Base-by-base conservation (phyloP, 1,140 invertebrate genomes). In the Drosophila pachea region DNA sequence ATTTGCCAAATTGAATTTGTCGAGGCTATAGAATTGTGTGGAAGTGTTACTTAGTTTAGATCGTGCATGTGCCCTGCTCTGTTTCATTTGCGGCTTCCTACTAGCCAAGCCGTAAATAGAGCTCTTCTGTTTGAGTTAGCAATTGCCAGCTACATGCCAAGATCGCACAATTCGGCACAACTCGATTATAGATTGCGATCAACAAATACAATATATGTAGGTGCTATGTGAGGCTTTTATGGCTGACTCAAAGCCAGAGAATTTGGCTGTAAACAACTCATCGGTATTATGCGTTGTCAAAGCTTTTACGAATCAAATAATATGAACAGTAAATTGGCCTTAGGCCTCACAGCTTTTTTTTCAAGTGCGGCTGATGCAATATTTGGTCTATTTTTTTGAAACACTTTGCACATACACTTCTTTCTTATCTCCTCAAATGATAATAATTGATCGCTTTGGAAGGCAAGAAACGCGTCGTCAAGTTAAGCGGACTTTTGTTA, bases 81-180 rank as follows among this genome's bases (percentile, higher is more conserved):
- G 71, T 76, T 76, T 73, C 70, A 65, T 69, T 73, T 65, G 47
- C 52, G 12, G 43, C 38, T 62, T 49, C 63, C 54, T 7, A 40
- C 47, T 33, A 36, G n/a, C 40, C 12, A 12, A 16, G 50, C 35
- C 49, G 61, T 71, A 49, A 63, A 71, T 59, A 43, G 40, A 14
- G 49, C 22, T 62, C 68, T 60, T 40, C 53, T 83, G 60, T 83
- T 83, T 84, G 62, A 64, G 32, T 32, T 22, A 59, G 31, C 63
- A 76, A 84, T 84, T 84, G 62, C 16, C 63, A 66, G 68, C 68
- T 76, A 73, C 73, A 76, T 56, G 76, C 40, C 42, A 79, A 74
- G 56, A 67, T 36, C 53, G 59, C 65, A 61, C 71, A 40, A 38
- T 33, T 11, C 49, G 58, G 11, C 22, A 9, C 22, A 38, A 36